phyloP scores from a whole-genome alignment of 2,888 invertebrate genomes.

The Ophioninae sp. region DNA sequence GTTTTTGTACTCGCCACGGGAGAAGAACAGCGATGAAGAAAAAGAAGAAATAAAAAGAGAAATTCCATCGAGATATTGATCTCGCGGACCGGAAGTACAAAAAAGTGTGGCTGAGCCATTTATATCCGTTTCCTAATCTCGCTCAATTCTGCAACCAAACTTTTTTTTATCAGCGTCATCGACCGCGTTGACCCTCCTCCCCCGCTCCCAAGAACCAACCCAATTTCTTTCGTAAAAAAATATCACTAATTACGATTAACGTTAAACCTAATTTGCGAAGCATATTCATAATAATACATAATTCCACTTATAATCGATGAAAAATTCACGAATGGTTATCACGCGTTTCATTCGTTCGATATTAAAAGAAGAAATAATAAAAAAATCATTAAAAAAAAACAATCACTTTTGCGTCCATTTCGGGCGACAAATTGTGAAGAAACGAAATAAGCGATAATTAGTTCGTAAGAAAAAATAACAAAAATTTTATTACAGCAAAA shows the following conservation, averaged over 20 bases:
- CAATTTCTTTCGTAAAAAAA: neutral
- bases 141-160: too few species aligned
- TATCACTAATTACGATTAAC: neutral
- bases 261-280: neutral
- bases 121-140: neutral
- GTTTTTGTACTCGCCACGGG: neutral
- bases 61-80: constrained; percentile 26
- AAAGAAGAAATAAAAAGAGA: neutral
- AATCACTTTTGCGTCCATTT: neutral
- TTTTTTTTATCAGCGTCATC: too few species aligned
- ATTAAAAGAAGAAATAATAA: neutral
- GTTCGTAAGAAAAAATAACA: neutral
- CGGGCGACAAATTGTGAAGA: neutral
- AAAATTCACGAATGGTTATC: neutral
- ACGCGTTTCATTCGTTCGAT: neutral
- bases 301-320: neutral
- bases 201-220: neutral
- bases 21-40: constrained; percentile 12
- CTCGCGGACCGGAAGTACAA: constrained; percentile 45
- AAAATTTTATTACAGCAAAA: neutral
- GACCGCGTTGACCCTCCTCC: neutral
- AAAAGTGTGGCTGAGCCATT: constrained; percentile 19
- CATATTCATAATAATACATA: neutral
- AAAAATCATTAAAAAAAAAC: neutral
- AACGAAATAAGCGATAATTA: neutral